Evolutionary conservation across 2,888 invertebrate species (phyloP).

Genomic region (Oxystoma pomonae): DNA sequence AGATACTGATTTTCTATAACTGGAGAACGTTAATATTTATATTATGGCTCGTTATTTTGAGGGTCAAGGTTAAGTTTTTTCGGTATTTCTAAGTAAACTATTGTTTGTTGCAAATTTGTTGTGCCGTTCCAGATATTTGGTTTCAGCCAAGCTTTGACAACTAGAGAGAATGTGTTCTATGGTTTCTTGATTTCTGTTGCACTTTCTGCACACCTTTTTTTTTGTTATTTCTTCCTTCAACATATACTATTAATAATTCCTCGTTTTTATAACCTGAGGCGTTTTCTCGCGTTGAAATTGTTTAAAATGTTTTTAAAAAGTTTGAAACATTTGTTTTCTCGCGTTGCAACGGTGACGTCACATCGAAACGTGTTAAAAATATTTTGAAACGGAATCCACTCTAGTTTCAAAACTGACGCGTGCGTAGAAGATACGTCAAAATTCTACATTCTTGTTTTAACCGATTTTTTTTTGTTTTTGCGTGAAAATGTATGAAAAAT

Average conservation of each 20-base stretch:
- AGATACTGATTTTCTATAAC: neutral
- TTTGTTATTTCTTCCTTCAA: neutral
- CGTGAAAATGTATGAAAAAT: too few relatives aligned
- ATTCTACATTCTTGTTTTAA: too few relatives aligned
- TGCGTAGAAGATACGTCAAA: too few relatives aligned
- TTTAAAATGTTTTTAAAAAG: too few relatives aligned
- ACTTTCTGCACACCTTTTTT: neutral
- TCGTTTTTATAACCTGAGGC: too few relatives aligned
- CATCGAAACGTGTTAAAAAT: too few relatives aligned
- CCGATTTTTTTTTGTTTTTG: too few relatives aligned
- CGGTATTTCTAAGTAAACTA: neutral
- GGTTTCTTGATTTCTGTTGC: conserved; percentile 1
- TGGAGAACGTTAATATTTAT: neutral
- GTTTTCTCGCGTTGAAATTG: too few relatives aligned
- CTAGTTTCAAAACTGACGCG: too few relatives aligned
- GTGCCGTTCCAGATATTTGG: neutral
- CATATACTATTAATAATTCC: neutral
- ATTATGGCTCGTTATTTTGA: neutral
- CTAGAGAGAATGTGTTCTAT: neutral
- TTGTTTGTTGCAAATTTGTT: neutral
- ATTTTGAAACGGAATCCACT: too few relatives aligned
- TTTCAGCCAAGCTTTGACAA: neutral
- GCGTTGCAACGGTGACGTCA: too few relatives aligned
- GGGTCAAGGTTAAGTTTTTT: neutral
- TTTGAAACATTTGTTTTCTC: too few relatives aligned